A percentile compares a stretch with the other conserved stretches of the same genome.
Conservation (phyloP, 2,113 vertebrate species). For the Sander vitreus region DNA sequence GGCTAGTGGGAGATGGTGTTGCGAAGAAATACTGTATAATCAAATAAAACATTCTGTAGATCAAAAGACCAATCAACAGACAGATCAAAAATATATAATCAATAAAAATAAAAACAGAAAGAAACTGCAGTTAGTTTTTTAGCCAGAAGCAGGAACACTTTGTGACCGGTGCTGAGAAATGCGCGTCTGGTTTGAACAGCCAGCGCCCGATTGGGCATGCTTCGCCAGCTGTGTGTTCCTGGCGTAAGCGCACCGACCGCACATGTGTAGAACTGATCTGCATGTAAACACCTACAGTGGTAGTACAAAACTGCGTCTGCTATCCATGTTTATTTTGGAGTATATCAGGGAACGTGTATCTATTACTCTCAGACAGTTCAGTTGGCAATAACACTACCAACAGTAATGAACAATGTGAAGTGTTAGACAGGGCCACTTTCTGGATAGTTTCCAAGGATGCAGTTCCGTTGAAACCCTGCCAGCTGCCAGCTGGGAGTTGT, state of each 20-base stretch:
- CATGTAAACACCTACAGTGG: not conserved
- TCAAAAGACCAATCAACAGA: conserved; percentile 1
- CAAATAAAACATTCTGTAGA: not conserved
- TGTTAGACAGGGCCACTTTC: not conserved
- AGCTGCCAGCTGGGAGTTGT: not conserved
- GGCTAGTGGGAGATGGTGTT: not conserved
- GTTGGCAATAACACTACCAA: not conserved
- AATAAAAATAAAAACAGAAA: not conserved
- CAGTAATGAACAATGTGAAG: not conserved
- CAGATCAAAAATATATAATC: conserved; percentile 10
- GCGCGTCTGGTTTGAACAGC: too few relatives aligned
- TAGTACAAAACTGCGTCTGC: not conserved
- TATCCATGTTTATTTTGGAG: not conserved
- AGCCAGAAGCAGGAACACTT: not conserved
- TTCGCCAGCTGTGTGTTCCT: too few relatives aligned
- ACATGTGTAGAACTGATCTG: not conserved
- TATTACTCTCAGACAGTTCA: not conserved
- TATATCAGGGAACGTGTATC: not conserved
- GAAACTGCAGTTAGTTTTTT: not conserved
- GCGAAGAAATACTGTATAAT: not conserved
- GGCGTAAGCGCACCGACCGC: not conserved
- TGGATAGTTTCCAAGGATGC: not conserved
- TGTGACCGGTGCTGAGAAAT: too few relatives aligned
- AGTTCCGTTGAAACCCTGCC: conserved; percentile 9
- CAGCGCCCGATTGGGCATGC: too few relatives aligned